phyloP scores from a whole-genome alignment of 2,888 invertebrate species.

The Platycheirus rosarum region DNA sequence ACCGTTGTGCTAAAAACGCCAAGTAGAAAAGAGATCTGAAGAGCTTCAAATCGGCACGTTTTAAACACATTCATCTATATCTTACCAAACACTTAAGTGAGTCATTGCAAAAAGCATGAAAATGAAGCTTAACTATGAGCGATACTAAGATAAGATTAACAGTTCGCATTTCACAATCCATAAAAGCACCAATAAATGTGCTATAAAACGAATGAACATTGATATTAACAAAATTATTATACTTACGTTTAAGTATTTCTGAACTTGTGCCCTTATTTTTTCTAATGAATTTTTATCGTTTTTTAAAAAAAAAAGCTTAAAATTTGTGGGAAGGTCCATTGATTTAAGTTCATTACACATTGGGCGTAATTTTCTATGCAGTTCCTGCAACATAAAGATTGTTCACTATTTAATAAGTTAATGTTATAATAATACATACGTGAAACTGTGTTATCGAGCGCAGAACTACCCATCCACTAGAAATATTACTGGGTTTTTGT shows the following conservation, averaged over 20 bases:
- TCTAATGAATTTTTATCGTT: conserved; percentile 91
- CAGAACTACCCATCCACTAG: conserved; percentile 88
- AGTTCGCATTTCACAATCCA: too few relatives aligned
- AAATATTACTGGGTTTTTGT: conserved; percentile 83
- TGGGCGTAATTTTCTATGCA: conserved; percentile 92
- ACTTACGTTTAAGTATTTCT: conserved; percentile 92
- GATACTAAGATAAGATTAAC: too few relatives aligned
- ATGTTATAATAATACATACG: conserved; percentile 80
- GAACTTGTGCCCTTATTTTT: conserved; percentile 91
- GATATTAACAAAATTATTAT: too few relatives aligned
- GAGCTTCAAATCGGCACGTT: too few relatives aligned
- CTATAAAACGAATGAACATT: too few relatives aligned
- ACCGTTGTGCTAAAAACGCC: too few relatives aligned
- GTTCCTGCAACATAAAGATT: conserved; percentile 86
- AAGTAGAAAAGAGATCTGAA: too few relatives aligned
- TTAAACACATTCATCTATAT: too few relatives aligned
- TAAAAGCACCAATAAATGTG: too few relatives aligned
- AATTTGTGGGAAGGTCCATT: conserved; percentile 91
- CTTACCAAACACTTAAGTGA: too few relatives aligned
- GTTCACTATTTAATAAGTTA: neutral
- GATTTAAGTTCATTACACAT: conserved; percentile 91
- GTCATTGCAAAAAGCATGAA: too few relatives aligned
- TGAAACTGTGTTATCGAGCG: conserved; percentile 86
- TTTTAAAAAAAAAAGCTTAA: conserved; percentile 92
- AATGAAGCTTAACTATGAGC: too few relatives aligned